A percentile compares a stretch with the other conserved stretches of the same genome.
phyloP scores from a whole-genome alignment of 53 echinoderm and acorn worm species.

The Echinarachnius parma region DNA sequence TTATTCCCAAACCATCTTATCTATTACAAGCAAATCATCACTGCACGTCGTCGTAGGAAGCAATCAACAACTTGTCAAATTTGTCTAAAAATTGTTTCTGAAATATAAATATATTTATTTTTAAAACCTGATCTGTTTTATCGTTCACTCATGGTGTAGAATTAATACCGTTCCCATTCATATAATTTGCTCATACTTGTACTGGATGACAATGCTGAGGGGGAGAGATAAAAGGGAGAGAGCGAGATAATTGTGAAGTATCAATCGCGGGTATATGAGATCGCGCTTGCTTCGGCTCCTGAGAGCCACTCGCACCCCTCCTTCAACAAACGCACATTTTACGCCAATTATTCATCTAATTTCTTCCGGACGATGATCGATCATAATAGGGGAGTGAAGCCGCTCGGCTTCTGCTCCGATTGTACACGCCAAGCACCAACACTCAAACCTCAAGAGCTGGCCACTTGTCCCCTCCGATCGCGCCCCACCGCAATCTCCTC shows the following conservation, averaged over 20 bases:
- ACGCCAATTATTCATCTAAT: conserved; percentile 43
- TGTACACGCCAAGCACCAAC: conserved; percentile 45
- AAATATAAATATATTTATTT: no score
- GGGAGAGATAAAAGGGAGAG: no score
- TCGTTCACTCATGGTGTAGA: no score
- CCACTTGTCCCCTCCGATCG: conserved; percentile 2
- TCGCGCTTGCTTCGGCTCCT: conserved; percentile 2
- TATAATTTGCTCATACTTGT: no score
- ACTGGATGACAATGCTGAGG: no score
- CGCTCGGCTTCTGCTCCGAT: neutral
- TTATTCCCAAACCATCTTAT: no score
- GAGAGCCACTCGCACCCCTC: neutral
- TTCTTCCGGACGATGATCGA: conserved; percentile 11
- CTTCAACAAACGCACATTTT: conserved; percentile 40
- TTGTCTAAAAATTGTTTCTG: no score
- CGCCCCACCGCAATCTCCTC: neutral
- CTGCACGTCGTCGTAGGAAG: no score
- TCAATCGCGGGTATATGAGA: conserved; percentile 5
- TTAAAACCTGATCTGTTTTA: no score
- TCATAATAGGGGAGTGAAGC: conserved; percentile 40
- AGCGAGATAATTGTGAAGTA: conserved; percentile 9
- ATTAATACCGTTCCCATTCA: no score
- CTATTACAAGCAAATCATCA: no score
- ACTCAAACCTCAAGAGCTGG: conserved; percentile 18
- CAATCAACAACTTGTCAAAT: no score